Percentiles rank a stretch among this genome's conserved stretches.
Evolutionary conservation across 2,113 vertebrate genomes (phyloP).

Genomic region (Notechis scutatus): DNA sequence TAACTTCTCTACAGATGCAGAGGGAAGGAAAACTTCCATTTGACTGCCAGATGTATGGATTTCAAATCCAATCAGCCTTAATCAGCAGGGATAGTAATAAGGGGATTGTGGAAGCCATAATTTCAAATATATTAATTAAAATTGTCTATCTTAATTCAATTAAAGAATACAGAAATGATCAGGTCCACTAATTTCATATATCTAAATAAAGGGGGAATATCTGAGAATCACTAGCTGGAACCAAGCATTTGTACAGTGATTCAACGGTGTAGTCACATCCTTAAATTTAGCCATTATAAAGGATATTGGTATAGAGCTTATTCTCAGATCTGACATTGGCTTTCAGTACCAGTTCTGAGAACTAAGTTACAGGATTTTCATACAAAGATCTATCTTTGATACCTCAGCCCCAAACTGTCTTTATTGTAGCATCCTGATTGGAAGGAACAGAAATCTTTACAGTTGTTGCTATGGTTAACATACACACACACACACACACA

Average conservation of each 20-base stretch:
- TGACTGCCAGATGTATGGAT: background rate
- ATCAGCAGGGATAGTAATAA: background rate
- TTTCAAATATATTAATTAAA: background rate
- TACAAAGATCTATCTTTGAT: background rate
- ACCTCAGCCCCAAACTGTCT: background rate
- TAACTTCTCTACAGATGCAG: background rate
- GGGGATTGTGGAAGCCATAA: background rate
- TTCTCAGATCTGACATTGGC: too few relatives aligned
- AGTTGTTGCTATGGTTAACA: background rate
- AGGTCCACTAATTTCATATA: background rate
- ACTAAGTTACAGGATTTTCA: background rate
- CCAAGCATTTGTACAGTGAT: background rate
- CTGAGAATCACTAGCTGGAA: background rate
- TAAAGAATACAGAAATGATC: background rate
- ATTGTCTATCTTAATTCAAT: background rate
- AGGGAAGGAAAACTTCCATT: too few relatives aligned
- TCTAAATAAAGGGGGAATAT: background rate
- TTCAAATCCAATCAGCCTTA: background rate
- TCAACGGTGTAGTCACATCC: background rate
- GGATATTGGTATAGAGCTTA: background rate
- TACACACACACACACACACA: background rate
- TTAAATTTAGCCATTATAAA: background rate
- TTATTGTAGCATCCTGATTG: background rate
- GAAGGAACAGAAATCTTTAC: background rate
- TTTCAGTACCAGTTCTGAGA: background rate